Base-by-base conservation (phyloP, 2,797 vertebrate species). In the Accipiter superciliosus region DNA sequence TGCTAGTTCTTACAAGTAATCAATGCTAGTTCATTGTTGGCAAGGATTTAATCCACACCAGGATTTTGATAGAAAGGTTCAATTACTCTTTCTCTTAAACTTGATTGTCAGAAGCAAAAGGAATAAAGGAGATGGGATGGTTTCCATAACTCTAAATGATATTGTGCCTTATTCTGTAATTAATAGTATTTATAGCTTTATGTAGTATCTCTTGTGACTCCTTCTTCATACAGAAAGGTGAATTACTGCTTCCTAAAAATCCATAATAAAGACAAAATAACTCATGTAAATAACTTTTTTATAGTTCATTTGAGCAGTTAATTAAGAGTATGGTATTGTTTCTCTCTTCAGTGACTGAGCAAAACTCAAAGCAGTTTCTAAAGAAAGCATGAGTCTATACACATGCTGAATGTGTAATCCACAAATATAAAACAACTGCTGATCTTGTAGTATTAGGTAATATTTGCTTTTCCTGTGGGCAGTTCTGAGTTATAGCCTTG, bases 1-100 rank as follows among this genome's bases (percentile, higher is more conserved):
- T 91, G 79, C 59, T 70, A 45, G 57, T 59, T 96, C 90, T 94
- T 80, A 69, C 6, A 88, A 95, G 37, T 18, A 52, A 94, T 97
- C 85, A 95, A 52, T 89, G 65, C 20, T 81, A 39, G 57, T 90
- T 97, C n/a, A 52, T 89, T 95, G 57, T 61, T 42, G 89, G 66
- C 44, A 87, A 52, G 82, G 47, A 62, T 79, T 58, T 93, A 91
- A 94, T 94, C 83, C 74, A 70, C 47, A 37, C 37, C 72, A 93
- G n/a, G 82, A 28, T 95, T 91, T 79, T 97, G 89, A 90, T 94
- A 69, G 89, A 86, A 61, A 88, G 63, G 73, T 77, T 78, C n/a
- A 53, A 74, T 96, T 91, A 91, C 45, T 67, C 58, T 79, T 92
- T 87, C 45, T 97, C 87, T 95, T 96, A 89, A 93, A 86, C 42